phyloP scores from a whole-genome alignment of 2,113 vertebrate genomes.

The Scophthalmus maximus region DNA sequence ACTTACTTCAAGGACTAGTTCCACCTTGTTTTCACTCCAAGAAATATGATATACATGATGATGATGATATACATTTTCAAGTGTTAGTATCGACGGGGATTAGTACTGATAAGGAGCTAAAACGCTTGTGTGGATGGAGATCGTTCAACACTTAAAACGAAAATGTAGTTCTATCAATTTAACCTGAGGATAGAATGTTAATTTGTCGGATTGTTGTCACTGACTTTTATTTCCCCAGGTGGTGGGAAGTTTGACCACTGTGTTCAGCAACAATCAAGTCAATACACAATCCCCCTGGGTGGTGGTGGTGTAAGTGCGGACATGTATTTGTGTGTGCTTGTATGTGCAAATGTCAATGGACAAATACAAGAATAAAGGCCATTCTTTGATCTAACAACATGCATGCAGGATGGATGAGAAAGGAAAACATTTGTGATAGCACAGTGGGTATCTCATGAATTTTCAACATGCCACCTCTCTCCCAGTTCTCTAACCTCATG shows the following conservation, averaged over 20 bases:
- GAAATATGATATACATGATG: no score
- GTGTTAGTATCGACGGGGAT: no score
- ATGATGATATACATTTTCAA: no score
- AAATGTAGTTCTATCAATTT: no score
- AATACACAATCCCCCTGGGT: constrained; percentile 22
- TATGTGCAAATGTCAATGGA: background rate
- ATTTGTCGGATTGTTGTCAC: constrained; percentile 21
- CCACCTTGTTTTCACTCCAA: no score
- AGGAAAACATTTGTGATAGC: constrained; percentile 48
- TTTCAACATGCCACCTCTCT: constrained; percentile 55
- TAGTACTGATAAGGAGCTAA: no score
- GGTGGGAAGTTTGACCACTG: constrained; percentile 39
- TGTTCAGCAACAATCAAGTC: constrained; percentile 40
- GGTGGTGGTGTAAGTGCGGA: constrained; percentile 5
- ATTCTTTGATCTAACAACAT: constrained; percentile 32
- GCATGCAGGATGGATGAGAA: constrained; percentile 37
- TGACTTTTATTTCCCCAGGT: constrained; percentile 36
- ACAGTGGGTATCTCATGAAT: constrained; percentile 56
- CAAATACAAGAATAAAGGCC: constrained; percentile 20
- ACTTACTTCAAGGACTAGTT: no score
- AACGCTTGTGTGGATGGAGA: no score
- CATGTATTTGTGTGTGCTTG: background rate
- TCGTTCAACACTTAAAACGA: no score
- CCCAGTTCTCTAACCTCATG: constrained; percentile 38
- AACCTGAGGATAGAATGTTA: constrained; percentile 43